Evolutionary conservation across 2,797 vertebrate species (phyloP), one percentile per base, ranked within the genome.

Genomic region (Miichthys miiuy): DNA sequence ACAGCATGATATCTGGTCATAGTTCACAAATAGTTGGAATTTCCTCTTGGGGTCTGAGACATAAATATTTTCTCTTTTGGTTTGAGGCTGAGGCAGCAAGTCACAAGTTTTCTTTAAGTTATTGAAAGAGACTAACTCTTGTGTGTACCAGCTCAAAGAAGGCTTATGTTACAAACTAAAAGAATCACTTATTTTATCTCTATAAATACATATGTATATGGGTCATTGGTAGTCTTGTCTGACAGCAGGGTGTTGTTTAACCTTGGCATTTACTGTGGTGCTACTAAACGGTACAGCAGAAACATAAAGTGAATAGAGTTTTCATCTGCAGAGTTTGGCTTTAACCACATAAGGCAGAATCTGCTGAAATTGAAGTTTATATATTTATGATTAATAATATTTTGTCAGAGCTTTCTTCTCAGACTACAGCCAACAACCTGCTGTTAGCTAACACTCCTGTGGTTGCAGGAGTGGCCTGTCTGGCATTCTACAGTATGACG

Each of bases 401-500:
- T 52, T 51, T 7, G n/a, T 67, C 50, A n/a, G 20, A 72, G 34
- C 42, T 68, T 30, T 71, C 10, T 60, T n/a, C 51, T 64, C n/a
- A 21, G 30, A 8, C 41, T 58, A 30, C 64, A 60, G 50, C 62
- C 75, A 80, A 70, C 60, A 63, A n/a, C 76, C 23, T 48, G 46
- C 67, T 74, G 67, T 82, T 78, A 51, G 67, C 68, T 51, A 75
- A 75, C 75, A 60, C 67, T 8, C 34, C 34, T 71, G 44, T 57
- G 68, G 58, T 55, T 80, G 63, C 52, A 61, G 68, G 56, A 68
- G 85, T 60, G 69, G 66, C 72, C 82, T 75, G 81, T 75, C 88
- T 84, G 86, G 84, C 57, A 75, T 84, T 85, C 77, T 88, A 80
- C 89, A 90, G 81, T 88, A 80, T 70, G 75, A 55, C 61, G 34